Evolutionary conservation across 2,113 vertebrate genomes (phyloP).

Genomic region (Mesoclemmys tuberculata): DNA sequence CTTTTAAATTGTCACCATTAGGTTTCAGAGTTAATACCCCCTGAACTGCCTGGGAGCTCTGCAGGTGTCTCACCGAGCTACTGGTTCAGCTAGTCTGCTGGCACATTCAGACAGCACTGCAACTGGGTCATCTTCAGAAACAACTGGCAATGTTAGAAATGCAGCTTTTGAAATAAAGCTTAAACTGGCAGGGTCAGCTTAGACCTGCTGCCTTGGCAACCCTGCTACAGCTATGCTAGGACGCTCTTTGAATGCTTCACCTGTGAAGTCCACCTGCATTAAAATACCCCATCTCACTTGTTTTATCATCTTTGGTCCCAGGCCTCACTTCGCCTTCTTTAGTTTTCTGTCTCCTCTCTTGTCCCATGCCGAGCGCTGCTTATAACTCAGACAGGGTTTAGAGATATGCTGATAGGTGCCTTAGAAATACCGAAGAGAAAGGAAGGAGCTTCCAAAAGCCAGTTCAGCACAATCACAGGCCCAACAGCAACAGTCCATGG

Average conservation of each 20-base stretch:
- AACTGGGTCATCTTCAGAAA: background rate
- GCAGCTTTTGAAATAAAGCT: too few relatives aligned
- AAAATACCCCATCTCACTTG: background rate
- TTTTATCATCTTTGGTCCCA: background rate
- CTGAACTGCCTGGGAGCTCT: background rate
- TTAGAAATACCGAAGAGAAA: background rate
- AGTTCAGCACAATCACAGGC: background rate
- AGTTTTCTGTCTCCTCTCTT: background rate
- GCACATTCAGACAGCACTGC: background rate
- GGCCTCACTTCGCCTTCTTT: background rate
- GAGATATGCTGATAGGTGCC: background rate
- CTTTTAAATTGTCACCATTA: background rate
- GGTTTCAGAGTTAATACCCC: background rate
- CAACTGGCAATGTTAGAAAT: too few relatives aligned
- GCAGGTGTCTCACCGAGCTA: too few relatives aligned
- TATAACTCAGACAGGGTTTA: background rate
- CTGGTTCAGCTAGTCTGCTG: too few relatives aligned
- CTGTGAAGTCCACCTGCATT: background rate
- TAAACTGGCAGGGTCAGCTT: too few relatives aligned
- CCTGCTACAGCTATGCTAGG: background rate
- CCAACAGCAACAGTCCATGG: background rate
- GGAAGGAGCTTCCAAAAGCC: background rate
- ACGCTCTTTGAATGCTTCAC: accelerated
- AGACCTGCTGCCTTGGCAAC: background rate
- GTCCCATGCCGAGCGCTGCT: background rate